Conservation (phyloP, 2,797 vertebrate genomes). For the Huso huso region DNA sequence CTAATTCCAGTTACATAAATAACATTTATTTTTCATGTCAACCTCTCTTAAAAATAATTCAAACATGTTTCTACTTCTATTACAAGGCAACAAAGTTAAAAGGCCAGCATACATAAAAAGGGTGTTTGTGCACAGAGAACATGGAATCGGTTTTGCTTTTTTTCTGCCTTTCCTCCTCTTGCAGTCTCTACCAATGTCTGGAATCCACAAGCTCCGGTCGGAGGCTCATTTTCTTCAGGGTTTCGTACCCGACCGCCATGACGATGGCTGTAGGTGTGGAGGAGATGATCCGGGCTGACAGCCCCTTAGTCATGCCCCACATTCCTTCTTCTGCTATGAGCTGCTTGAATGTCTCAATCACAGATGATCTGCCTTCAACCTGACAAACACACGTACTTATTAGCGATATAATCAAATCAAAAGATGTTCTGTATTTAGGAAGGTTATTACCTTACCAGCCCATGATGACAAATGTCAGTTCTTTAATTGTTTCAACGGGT, state of each 20-base stretch:
- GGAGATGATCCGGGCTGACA: conserved; percentile 91
- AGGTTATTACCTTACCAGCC: too few species aligned
- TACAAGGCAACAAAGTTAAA: conserved; percentile 27
- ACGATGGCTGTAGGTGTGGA: conserved; percentile 89
- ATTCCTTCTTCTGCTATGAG: conserved; percentile 83
- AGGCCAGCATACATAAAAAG: conserved; percentile 15
- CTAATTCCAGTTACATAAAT: too few species aligned
- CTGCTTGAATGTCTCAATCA: conserved; percentile 82
- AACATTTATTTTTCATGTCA: too few species aligned
- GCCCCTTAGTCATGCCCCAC: conserved; percentile 93
- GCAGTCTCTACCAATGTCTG: conserved; percentile 91
- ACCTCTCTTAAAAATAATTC: neutral
- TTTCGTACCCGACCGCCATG: conserved; percentile 93
- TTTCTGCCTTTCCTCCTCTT: conserved; percentile 40
- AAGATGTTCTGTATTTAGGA: neutral
- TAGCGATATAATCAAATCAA: neutral
- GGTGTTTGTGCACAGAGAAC: conserved; percentile 3
- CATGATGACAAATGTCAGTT: too few species aligned
- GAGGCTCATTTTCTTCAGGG: conserved; percentile 88
- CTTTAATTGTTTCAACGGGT: too few species aligned
- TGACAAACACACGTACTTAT: conserved; percentile 28
- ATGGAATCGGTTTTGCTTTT: neutral
- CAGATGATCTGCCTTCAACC: conserved; percentile 87
- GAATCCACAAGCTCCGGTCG: conserved; percentile 91
- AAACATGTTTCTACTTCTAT: neutral